A percentile compares a stretch with the other conserved stretches of the same genome.
Evolutionary conservation across 2,113 vertebrate species (phyloP).

Genomic region (Zapus hudsonius): DNA sequence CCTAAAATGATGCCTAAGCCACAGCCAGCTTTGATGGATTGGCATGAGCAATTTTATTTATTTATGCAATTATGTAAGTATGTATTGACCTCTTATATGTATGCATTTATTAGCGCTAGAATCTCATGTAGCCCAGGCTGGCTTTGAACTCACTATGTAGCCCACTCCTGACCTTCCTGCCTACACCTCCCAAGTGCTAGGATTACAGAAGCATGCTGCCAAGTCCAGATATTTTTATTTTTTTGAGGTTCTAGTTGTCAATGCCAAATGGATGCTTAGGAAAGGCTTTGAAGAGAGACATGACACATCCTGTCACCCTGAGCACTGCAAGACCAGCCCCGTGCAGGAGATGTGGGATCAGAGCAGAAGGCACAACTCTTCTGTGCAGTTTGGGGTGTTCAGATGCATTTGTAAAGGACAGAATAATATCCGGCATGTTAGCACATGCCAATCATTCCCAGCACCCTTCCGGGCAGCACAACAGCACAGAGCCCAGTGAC

Average conservation of each 20-base stretch:
- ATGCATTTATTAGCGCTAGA: no score
- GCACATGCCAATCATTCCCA: background rate
- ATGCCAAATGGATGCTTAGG: background rate
- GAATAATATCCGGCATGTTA: background rate
- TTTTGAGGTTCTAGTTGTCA: background rate
- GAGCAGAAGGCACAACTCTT: background rate
- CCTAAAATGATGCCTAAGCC: background rate
- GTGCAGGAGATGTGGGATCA: background rate
- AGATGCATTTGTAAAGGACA: constrained; percentile 3
- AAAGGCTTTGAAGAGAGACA: background rate
- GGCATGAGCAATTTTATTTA: background rate
- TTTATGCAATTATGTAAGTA: background rate
- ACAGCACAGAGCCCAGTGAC: background rate
- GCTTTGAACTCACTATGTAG: no score
- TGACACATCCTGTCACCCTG: background rate
- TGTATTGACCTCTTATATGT: no score
- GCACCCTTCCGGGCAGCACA: background rate
- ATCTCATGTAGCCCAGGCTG: no score
- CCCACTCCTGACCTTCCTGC: background rate
- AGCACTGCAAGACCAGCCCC: background rate
- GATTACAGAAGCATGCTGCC: background rate
- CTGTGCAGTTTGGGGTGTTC: background rate
- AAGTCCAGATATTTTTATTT: background rate
- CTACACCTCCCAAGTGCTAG: background rate
- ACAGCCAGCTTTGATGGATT: background rate